Conservation (phyloP, 2,888 invertebrate species). For the Heliconius ethilla region DNA sequence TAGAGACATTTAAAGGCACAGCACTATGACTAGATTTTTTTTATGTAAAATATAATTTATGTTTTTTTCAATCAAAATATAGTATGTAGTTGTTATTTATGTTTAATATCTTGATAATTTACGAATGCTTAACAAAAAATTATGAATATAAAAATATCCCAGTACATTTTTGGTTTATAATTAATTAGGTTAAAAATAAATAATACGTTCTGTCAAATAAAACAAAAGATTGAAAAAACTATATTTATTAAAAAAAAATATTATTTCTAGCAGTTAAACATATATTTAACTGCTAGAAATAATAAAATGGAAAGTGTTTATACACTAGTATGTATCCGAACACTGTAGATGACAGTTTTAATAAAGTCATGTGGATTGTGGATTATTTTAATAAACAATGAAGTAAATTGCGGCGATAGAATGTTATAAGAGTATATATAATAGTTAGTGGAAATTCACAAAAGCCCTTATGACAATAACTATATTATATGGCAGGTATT, state of each 20-base stretch:
- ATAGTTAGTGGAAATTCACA: not conserved
- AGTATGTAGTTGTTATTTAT: too few relatives aligned
- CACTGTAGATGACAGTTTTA: not conserved
- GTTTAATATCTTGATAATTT: not conserved
- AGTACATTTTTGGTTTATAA: not conserved
- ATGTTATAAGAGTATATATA: not conserved
- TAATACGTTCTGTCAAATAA: not conserved
- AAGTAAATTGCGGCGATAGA: not conserved
- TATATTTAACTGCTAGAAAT: not conserved
- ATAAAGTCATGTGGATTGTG: not conserved
- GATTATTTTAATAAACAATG: not conserved
- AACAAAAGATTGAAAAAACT: not conserved
- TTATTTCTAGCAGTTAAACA: too few relatives aligned
- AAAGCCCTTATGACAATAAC: not conserved
- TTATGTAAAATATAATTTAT: too few relatives aligned
- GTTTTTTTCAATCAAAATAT: too few relatives aligned
- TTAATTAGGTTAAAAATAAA: not conserved
- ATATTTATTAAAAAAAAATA: too few relatives aligned
- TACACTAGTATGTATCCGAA: not conserved
- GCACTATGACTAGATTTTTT: not conserved
- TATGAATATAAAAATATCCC: not conserved
- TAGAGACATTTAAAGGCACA: not conserved
- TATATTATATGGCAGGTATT: not conserved
- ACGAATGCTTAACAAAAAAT: not conserved
- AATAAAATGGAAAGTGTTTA: not conserved